Conservation (phyloP, 2,888 invertebrate genomes). For the Caenorhabditis drosophilae region DNA sequence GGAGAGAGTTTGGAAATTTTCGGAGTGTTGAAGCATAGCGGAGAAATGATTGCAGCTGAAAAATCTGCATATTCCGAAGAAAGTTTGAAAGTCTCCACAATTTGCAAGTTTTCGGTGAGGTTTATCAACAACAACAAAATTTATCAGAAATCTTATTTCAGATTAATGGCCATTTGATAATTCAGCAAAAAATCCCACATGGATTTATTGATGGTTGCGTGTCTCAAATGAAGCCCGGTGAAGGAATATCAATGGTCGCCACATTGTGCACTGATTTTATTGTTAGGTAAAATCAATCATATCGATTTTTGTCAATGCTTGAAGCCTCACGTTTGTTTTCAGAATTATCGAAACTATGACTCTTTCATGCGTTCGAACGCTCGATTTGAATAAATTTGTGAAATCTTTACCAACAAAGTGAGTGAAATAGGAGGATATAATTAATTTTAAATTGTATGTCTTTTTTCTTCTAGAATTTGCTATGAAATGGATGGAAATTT, state of each 20-base stretch:
- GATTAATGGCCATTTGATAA: constrained; percentile 15
- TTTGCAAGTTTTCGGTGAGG: constrained; percentile 8
- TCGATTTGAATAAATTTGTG: constrained; percentile 5
- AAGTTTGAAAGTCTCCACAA: neutral
- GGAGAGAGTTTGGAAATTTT: constrained; percentile 10
- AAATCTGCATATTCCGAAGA: constrained; percentile 1
- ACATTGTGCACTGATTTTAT: constrained; percentile 14
- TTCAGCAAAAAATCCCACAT: constrained; percentile 6
- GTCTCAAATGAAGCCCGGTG: constrained; percentile 21
- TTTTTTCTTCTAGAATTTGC: constrained; percentile 1
- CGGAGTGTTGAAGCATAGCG: constrained; percentile 19
- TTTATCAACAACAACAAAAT: constrained; percentile 3
- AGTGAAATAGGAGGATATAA: neutral
- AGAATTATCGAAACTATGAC: constrained; percentile 19
- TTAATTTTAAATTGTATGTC: neutral
- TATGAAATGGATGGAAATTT: constrained; percentile 3
- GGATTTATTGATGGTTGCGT: constrained; percentile 12
- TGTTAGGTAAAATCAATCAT: too few species aligned
- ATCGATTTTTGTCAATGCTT: too few species aligned
- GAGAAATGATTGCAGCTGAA: constrained; percentile 23
- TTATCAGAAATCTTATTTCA: constrained; percentile 3
- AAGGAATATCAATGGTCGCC: constrained; percentile 26
- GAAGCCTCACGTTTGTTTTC: too few species aligned
- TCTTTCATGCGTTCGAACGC: constrained; percentile 4
- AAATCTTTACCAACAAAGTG: neutral